phyloP scores from a whole-genome alignment of 2,888 invertebrate genomes.

The Coleophora flavipennella region DNA sequence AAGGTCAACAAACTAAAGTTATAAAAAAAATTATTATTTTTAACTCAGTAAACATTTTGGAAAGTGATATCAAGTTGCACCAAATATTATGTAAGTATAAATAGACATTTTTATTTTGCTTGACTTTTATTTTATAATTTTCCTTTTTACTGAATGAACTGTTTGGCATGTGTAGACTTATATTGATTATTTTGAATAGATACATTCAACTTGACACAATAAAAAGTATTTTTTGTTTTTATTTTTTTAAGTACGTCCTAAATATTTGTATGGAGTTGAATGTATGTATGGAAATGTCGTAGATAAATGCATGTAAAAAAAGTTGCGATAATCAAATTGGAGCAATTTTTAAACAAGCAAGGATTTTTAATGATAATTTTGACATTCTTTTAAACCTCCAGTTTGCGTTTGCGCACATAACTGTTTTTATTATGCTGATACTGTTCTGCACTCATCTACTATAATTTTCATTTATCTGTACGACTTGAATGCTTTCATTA shows the following conservation, averaged over 20 bases:
- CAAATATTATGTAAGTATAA: conserved; percentile 65
- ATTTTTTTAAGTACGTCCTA: no score
- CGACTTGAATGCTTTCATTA: no score
- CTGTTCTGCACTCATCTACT: no score
- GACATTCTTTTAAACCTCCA: no score
- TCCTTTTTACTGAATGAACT: conserved; percentile 56
- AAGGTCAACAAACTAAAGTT: conserved; percentile 23
- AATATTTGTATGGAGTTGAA: background rate
- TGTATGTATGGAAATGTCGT: background rate
- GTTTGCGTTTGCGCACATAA: no score
- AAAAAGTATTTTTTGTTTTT: background rate
- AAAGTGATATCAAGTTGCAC: conserved; percentile 39
- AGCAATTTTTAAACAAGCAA: background rate
- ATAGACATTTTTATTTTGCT: conserved; percentile 31
- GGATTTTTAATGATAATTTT: no score
- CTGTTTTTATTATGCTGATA: no score
- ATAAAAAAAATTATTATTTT: conserved; percentile 1
- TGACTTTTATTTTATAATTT: conserved; percentile 29
- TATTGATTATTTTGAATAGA: background rate
- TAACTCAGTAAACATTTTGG: no score
- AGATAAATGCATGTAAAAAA: background rate
- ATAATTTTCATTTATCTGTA: no score
- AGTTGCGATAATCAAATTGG: background rate
- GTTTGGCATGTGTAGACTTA: conserved; percentile 61
- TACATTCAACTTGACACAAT: background rate